A percentile compares a stretch with the other conserved stretches of the same genome.
Evolutionary conservation across 2,797 vertebrate species (phyloP).

Genomic region (Pseudochaenichthys georgianus): DNA sequence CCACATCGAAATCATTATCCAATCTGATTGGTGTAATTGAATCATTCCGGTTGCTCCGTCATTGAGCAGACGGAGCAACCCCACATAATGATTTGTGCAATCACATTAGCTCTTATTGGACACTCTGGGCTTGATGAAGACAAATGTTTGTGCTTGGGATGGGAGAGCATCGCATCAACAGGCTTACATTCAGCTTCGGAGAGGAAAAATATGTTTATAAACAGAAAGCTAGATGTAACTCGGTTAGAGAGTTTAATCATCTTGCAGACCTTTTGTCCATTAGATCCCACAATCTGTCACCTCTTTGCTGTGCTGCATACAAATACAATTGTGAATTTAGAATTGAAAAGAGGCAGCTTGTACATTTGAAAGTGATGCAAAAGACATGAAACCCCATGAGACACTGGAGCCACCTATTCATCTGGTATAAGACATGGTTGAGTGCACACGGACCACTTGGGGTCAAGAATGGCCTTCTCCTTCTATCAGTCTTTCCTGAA

Average conservation of each 20-base stretch:
- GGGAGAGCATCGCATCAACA: slow-evolving; percentile 56
- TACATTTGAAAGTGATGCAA: slow-evolving; percentile 27
- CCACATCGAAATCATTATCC: slow-evolving; percentile 81
- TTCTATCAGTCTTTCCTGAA: slow-evolving; percentile 40
- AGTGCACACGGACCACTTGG: slow-evolving; percentile 36
- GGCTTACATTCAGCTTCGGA: slow-evolving; percentile 51
- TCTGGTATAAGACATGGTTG: slow-evolving; percentile 42
- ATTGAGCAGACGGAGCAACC: slow-evolving; percentile 78
- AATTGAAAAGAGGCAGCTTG: slow-evolving; percentile 29
- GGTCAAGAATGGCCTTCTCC: slow-evolving; percentile 42
- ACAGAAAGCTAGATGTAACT: slow-evolving; percentile 52
- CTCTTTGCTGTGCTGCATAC: background rate
- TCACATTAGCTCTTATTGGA: slow-evolving; percentile 84
- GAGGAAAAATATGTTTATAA: slow-evolving; percentile 63
- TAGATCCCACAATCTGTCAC: slow-evolving; percentile 40
- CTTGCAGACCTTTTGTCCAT: slow-evolving; percentile 46
- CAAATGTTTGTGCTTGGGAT: slow-evolving; percentile 72
- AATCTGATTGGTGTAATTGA: slow-evolving; percentile 83
- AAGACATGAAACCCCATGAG: slow-evolving; percentile 32
- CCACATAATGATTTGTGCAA: slow-evolving; percentile 78
- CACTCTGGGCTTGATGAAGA: slow-evolving; percentile 81
- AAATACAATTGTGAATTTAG: slow-evolving; percentile 32
- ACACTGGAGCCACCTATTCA: slow-evolving; percentile 44
- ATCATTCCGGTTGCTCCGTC: slow-evolving; percentile 81
- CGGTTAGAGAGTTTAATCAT: slow-evolving; percentile 67